Evolutionary conservation across 1,140 invertebrate genomes (phyloP), one percentile per base, ranked within the genome.

Genomic region (Cyrtorhinus lividipennis): DNA sequence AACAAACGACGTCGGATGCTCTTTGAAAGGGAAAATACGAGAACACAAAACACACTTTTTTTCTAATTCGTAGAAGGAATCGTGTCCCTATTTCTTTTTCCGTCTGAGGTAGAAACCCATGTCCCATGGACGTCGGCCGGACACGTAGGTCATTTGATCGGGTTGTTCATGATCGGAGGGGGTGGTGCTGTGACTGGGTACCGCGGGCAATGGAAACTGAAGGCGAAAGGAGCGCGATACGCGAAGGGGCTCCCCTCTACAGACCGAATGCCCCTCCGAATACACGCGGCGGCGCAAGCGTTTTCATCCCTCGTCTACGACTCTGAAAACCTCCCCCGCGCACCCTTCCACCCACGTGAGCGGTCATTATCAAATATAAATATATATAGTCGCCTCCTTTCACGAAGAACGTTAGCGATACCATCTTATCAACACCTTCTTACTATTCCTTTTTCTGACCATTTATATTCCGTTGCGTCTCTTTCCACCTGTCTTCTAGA

Each of bases 91-190:
- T 58, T 58, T 58, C 56, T 58, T 58, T 24, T 58, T 58, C 2
- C 56, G 12, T 10, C 56, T 22, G 56, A 58, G 56, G 56, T 58
- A 58, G 56, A 58, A 58, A 58, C 56, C 56, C 56, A 58, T 58
- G 56, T 58, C 56, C 22, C 56, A 18, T 2, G 24, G 10, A 22
- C 48, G 56, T 20, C 22, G 25, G 5, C 25, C 25, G 25, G 10
- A 5, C 23, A 26, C 25, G 56, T 8, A 2, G 56, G 56, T 58
- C 56, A 58, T 58, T 58, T 58, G 56, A 20, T 8, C 12, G 48
- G 18, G 10, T 5, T 10, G 18, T 8, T 53, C 20, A 22, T 53
- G 8, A 53, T 53, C 38, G 38, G 38, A 44, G n/a, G 38, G 38
- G 48, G 48, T 10, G 48, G 8, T 8, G 48, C 8, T 15, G 5